phyloP scores from a whole-genome alignment of 2,797 vertebrate species.

The Phaenicophaeus curvirostris region DNA sequence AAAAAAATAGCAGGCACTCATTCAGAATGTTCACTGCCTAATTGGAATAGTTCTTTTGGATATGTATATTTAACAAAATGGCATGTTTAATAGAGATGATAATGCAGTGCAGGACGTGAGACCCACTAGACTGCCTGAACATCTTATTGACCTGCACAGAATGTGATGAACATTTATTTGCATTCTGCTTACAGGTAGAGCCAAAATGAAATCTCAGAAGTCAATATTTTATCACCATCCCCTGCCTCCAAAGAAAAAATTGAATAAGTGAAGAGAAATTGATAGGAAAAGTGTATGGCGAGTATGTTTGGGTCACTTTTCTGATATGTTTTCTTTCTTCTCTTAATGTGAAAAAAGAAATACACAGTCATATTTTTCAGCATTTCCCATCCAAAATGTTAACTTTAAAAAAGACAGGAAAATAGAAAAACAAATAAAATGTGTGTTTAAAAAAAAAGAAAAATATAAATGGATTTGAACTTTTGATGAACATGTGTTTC shows the following conservation, averaged over 20 bases:
- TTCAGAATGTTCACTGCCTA: slow-evolving; percentile 30
- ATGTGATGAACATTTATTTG: slow-evolving; percentile 3
- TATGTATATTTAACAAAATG: slow-evolving; percentile 42
- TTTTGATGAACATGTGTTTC: neutral
- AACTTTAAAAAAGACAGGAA: neutral
- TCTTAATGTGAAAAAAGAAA: neutral
- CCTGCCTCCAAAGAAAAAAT: neutral
- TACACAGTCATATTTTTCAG: neutral
- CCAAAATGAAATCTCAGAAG: slow-evolving; percentile 30
- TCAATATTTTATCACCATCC: neutral
- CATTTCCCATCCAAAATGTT: neutral
- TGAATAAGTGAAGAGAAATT: neutral
- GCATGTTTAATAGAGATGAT: slow-evolving; percentile 37
- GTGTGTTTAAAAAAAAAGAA: neutral
- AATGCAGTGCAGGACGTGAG: neutral
- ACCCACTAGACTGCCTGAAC: neutral
- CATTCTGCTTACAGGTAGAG: neutral
- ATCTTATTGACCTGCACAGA: slow-evolving; percentile 32
- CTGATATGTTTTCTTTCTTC: neutral
- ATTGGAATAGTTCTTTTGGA: slow-evolving; percentile 51
- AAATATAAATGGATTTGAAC: neutral
- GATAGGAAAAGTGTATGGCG: neutral
- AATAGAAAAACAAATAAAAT: neutral
- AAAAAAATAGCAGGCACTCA: slow-evolving; percentile 21
- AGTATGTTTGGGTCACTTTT: neutral